Evolutionary conservation across 2,888 invertebrate genomes (phyloP), one percentile per base, ranked within the genome.

Genomic region (Nasonovia ribisnigri): DNA sequence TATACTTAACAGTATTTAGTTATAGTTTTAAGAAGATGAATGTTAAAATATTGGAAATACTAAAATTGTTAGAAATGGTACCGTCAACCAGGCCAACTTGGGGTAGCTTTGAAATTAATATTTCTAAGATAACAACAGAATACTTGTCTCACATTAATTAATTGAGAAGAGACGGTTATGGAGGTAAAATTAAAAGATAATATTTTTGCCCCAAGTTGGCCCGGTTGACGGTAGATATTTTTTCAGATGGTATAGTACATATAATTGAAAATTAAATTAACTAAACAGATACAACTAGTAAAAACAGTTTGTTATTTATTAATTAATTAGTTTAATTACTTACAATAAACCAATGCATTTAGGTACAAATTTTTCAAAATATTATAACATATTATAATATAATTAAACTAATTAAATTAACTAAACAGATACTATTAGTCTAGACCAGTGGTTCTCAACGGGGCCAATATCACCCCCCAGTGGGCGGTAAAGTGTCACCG

Each of bases 371-470:
- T 84, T 84, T 84, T 84, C 84, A 84, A 84, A 84, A 84, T 36
- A 84, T 84, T 84, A 84, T 84, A 84, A 84, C 84, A 84, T 84
- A 84, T 84, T 84, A 77, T 84, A 84, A 84, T 84, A 84, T 84
- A 84, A 84, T 42, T 84, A 42, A 84, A 84, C 42, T 84, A 60
- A 88, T 88, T 88, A 88, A 88, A 88, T 88, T 88, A 88, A 88
- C 54, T 88, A 88, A 88, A 54, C 88, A 88, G 88, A 88, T 88
- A 88, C 51, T 54, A 88, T n/a, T 88, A 88, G 51, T 51, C 88
- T 88, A 88, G 88, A 88, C 46, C n/a, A n/a, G n/a, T n/a, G n/a
- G n/a, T n/a, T n/a, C n/a, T n/a, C n/a, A n/a, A n/a, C n/a, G n/a
- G n/a, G n/a, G n/a, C n/a, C n/a, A n/a, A n/a, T n/a, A n/a, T n/a